Conservation (phyloP, 2,888 invertebrate species). For the Lasioglossum calceatum region DNA sequence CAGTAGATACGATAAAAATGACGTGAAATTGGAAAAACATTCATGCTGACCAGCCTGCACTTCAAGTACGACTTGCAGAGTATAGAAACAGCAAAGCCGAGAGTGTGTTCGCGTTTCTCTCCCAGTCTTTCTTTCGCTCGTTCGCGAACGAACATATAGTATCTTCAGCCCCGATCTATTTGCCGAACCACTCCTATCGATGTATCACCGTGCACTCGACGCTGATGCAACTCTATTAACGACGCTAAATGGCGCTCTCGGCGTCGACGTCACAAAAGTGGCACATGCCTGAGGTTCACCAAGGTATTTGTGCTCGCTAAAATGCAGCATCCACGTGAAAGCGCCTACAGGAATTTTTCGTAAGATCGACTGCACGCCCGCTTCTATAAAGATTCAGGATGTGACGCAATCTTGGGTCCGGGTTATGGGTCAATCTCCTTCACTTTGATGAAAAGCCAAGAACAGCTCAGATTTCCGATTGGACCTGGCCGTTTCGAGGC, state of each 20-base stretch:
- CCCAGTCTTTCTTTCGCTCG: slow-evolving; percentile 28
- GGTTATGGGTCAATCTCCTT: slow-evolving; percentile 30
- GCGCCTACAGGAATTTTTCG: slow-evolving; percentile 38
- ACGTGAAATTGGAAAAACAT: background rate
- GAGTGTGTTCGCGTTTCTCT: slow-evolving; percentile 53
- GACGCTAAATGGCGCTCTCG: slow-evolving; percentile 66
- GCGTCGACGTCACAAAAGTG: slow-evolving; percentile 60
- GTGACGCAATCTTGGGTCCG: slow-evolving; percentile 30
- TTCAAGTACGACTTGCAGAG: slow-evolving; percentile 13
- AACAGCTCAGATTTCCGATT: background rate
- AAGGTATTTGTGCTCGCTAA: slow-evolving; percentile 47
- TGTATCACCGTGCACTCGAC: slow-evolving; percentile 62
- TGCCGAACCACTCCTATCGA: slow-evolving; percentile 71
- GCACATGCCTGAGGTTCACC: slow-evolving; percentile 47
- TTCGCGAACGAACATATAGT: slow-evolving; percentile 37
- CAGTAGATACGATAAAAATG: background rate
- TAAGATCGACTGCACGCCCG: slow-evolving; percentile 32
- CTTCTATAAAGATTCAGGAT: slow-evolving; percentile 34
- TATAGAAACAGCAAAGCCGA: slow-evolving; percentile 41
- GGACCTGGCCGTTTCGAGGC: background rate
- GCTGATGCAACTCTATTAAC: slow-evolving; percentile 72
- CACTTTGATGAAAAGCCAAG: slow-evolving; percentile 21
- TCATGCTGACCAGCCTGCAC: slow-evolving; percentile 22
- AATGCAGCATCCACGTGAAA: slow-evolving; percentile 41
- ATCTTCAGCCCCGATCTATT: slow-evolving; percentile 68